Evolutionary conservation across 2,797 vertebrate genomes (phyloP).

Genomic region (Schizopygopsis pylzovi): DNA sequence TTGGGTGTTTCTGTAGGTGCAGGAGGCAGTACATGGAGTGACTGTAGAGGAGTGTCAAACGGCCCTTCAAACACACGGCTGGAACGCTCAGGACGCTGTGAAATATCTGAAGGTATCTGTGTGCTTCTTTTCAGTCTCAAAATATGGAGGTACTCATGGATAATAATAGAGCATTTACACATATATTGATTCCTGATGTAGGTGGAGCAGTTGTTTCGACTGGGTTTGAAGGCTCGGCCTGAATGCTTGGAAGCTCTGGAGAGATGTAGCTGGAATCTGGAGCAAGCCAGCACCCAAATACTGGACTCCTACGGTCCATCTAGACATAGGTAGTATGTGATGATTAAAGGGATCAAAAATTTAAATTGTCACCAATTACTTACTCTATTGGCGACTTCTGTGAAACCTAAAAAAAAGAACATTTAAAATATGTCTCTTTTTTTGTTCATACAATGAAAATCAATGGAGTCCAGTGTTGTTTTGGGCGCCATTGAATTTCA

Average conservation of each 20-base stretch:
- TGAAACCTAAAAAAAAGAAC: neutral
- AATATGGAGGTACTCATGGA: neutral
- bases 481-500: neutral
- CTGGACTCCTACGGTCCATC: conserved; percentile 83
- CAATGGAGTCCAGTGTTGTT: neutral
- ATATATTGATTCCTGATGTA: conserved; percentile 61
- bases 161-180: neutral
- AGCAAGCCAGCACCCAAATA: conserved; percentile 88
- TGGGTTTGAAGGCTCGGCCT: conserved; percentile 85
- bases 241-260: conserved; percentile 93
- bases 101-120: conserved; percentile 89
- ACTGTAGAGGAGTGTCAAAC: conserved; percentile 92
- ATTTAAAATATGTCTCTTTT: neutral
- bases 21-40: conserved; percentile 92
- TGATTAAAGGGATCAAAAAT: neutral
- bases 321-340: conserved; percentile 79
- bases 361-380: neutral
- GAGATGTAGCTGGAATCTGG: conserved; percentile 91
- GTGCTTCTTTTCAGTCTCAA: neutral
- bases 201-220: conserved; percentile 96
- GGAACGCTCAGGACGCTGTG: conserved; percentile 85
- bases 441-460: neutral
- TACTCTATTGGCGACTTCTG: neutral
- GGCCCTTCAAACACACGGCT: conserved; percentile 87
- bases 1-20: conserved; percentile 79